phyloP scores from a whole-genome alignment of 1,140 invertebrate species.

The Dendroctonus valens region DNA sequence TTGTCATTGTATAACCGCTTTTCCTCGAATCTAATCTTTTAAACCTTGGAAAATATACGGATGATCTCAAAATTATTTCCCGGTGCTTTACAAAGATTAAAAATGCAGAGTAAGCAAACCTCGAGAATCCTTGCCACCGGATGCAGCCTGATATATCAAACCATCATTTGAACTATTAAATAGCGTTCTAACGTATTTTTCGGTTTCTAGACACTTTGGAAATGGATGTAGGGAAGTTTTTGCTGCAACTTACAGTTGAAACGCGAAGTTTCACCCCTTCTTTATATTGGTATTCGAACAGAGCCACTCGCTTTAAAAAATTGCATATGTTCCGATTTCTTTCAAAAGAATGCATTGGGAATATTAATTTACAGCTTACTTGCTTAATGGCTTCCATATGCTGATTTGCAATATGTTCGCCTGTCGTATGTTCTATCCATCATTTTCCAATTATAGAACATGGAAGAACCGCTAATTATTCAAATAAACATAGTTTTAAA shows the following conservation, averaged over 20 bases:
- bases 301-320: constrained; percentile 8
- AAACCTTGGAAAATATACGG: no score
- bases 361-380: not conserved
- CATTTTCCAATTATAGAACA: no score
- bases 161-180: constrained; percentile 32
- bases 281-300: constrained; percentile 16
- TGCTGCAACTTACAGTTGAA: constrained; percentile 10
- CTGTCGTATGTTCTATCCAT: no score
- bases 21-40: no score
- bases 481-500: no score
- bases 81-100: no score
- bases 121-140: not conserved
- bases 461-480: no score
- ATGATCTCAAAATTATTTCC: no score
- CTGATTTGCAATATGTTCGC: no score
- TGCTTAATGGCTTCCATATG: no score
- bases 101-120: no score
- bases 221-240: constrained; percentile 22
- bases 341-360: constrained; percentile 3
- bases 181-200: constrained; percentile 31
- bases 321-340: not conserved
- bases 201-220: constrained; percentile 28
- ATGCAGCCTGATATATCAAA: constrained; percentile 31
- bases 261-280: constrained; percentile 13
- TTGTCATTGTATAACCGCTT: no score